Conservation (phyloP, 2,797 vertebrate species). For the Xiphophorus birchmanni region DNA sequence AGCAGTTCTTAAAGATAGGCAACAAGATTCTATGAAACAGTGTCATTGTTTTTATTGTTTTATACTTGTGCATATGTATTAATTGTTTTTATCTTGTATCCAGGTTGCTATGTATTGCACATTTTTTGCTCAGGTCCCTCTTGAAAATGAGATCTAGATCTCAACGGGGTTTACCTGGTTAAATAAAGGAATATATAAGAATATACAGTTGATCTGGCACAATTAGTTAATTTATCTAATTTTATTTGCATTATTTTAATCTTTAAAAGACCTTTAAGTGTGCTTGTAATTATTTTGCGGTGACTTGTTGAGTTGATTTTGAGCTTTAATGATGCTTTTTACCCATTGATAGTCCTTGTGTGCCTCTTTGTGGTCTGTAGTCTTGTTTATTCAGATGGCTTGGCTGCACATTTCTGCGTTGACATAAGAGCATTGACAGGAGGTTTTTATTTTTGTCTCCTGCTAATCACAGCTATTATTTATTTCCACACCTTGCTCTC, state of each 20-base stretch:
- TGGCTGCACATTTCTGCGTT: conserved; percentile 34
- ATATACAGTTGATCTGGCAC: background rate
- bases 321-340: conserved; percentile 13
- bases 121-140: too few species aligned
- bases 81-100: too few species aligned
- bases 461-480: conserved; percentile 33
- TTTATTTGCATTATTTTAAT: background rate
- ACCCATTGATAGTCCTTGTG: background rate
- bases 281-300: conserved; percentile 15
- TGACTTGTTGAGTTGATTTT: conserved; percentile 22
- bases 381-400: background rate
- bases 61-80: too few species aligned
- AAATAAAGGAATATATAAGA: too few species aligned
- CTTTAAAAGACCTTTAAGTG: conserved; percentile 32
- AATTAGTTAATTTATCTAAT: background rate
- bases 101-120: too few species aligned
- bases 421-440: conserved; percentile 12
- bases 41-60: too few species aligned
- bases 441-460: conserved; percentile 33
- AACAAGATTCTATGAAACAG: too few species aligned
- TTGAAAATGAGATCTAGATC: too few species aligned
- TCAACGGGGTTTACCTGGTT: too few species aligned
- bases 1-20: too few species aligned
- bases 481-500: conserved; percentile 54
- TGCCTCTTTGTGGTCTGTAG: background rate